Evolutionary conservation across 2,888 invertebrate species (phyloP).

Genomic region (Dasypogon diadema): DNA sequence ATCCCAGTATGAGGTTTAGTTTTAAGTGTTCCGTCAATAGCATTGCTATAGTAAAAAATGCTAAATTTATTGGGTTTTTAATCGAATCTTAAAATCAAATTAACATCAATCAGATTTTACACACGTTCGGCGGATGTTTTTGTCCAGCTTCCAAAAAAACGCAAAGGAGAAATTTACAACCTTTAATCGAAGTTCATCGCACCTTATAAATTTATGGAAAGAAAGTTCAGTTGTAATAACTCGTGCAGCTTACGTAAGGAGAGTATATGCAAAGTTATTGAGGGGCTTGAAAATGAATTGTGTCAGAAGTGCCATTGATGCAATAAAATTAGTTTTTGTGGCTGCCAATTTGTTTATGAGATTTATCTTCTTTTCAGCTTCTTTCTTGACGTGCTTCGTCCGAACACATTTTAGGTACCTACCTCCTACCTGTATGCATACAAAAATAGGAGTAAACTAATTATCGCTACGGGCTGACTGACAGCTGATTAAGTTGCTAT

Average conservation of each 20-base stretch:
- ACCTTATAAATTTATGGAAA: constrained; percentile 10
- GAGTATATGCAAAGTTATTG: constrained; percentile 34
- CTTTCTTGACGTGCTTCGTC: not conserved
- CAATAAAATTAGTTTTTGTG: constrained; percentile 33
- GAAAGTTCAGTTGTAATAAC: not conserved
- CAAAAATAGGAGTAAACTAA: constrained; percentile 4
- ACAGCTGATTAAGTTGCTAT: constrained; percentile 20
- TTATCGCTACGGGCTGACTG: constrained; percentile 20
- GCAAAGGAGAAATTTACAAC: constrained; percentile 3
- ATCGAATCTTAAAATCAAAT: constrained; percentile 14
- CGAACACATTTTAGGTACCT: not conserved
- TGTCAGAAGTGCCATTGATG: constrained; percentile 15
- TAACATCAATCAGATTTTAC: constrained; percentile 35
- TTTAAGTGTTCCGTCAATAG: not conserved
- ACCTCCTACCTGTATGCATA: too few relatives aligned
- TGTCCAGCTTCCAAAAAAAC: not conserved
- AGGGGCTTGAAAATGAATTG: not conserved
- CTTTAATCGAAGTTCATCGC: not conserved
- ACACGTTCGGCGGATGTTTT: not conserved
- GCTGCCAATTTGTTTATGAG: constrained; percentile 17
- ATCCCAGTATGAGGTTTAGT: too few relatives aligned
- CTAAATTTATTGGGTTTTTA: constrained; percentile 21
- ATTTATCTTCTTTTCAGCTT: constrained; percentile 22
- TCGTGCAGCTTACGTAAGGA: constrained; percentile 6
- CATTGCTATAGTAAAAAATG: not conserved